Evolutionary conservation across 2,888 invertebrate species (phyloP).

Genomic region (Torymus tubicola): DNA sequence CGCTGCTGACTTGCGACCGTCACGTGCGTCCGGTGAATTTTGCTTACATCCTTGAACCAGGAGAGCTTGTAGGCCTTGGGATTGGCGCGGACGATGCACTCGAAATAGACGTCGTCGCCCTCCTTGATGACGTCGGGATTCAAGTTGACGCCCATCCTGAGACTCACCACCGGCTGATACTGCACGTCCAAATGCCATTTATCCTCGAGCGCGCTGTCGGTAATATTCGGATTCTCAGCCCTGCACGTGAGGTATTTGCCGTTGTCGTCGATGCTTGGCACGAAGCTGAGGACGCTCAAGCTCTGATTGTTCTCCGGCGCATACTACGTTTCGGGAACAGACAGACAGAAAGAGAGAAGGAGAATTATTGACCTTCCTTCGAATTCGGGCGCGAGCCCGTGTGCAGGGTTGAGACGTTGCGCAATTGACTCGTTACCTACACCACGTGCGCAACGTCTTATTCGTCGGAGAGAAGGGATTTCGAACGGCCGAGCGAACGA

Average conservation of each 20-base stretch:
- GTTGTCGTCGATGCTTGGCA: conserved; percentile 91
- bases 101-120: conserved; percentile 93
- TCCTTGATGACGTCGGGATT: conserved; percentile 93
- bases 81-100: conserved; percentile 90
- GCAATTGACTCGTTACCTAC: background rate
- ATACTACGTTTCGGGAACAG: conserved; percentile 79
- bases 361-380: conserved; percentile 54
- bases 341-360: conserved; percentile 11
- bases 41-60: conserved; percentile 92
- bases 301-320: conserved; percentile 87
- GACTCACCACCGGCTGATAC: conserved; percentile 90
- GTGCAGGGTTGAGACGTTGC: background rate
- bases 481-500: too few species aligned
- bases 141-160: conserved; percentile 90
- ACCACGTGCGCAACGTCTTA: too few species aligned
- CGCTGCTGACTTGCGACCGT: too few species aligned
- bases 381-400: background rate
- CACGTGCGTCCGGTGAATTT: conserved; percentile 19
- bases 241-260: conserved; percentile 93
- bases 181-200: conserved; percentile 92
- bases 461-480: too few species aligned
- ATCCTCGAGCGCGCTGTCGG: conserved; percentile 89
- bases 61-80: conserved; percentile 90
- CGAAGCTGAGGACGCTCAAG: conserved; percentile 89
- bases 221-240: conserved; percentile 91